Conservation (phyloP, 2,113 vertebrate species). For the Excalfactoria chinensis region DNA sequence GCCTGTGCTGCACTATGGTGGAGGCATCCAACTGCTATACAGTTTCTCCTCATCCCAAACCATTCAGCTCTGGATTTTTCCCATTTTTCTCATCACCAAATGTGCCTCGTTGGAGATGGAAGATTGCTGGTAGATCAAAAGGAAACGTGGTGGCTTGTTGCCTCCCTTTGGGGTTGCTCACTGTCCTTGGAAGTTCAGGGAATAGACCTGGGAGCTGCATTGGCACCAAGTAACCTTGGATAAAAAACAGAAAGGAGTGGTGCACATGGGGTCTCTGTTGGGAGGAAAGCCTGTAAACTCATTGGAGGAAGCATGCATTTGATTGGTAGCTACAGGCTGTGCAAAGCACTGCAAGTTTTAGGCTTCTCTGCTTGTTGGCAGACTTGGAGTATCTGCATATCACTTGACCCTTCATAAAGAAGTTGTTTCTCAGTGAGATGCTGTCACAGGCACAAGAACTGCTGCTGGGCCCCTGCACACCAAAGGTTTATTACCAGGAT, state of each 20-base stretch:
- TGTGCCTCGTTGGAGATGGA: not conserved
- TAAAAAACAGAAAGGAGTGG: not conserved
- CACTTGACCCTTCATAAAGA: not conserved
- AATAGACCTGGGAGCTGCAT: not conserved
- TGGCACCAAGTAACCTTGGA: not conserved
- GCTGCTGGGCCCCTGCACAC: not conserved
- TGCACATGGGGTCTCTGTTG: not conserved
- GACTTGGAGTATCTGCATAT: accelerated
- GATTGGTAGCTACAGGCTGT: not conserved
- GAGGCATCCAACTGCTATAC: not conserved
- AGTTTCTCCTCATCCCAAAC: not conserved
- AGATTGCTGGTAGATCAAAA: not conserved
- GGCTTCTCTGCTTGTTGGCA: not conserved
- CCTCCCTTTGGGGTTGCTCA: not conserved
- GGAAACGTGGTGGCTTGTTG: not conserved
- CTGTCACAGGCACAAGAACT: not conserved
- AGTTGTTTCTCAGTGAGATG: not conserved
- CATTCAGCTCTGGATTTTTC: not conserved
- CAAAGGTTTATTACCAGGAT: not conserved
- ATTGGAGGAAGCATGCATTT: not conserved
- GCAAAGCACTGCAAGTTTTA: not conserved
- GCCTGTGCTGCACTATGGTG: accelerated
- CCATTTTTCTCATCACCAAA: not conserved
- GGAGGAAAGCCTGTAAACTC: not conserved
- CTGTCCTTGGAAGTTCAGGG: not conserved